These are phyloP conservation scores for Halcyon chelicuti DNA, from an alignment of 2,797 vertebrate genomes.

Conservation along the genomic window DNA sequence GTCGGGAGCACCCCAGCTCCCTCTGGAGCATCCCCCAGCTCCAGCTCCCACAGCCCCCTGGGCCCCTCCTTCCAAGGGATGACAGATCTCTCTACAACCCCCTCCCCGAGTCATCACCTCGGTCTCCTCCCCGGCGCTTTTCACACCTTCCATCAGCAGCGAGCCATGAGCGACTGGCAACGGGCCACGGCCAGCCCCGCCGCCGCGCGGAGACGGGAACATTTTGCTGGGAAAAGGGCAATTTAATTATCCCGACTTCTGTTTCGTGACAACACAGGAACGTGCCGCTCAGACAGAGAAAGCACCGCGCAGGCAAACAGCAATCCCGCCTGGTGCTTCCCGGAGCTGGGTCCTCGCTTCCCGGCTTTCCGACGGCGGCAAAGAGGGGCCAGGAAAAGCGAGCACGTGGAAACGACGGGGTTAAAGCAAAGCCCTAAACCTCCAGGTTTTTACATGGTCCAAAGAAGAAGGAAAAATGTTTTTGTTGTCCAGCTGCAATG, in stretches of 20 bases:
- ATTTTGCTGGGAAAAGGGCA: constrained; percentile 65
- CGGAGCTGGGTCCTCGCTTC: rapidly evolving
- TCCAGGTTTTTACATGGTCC: background rate
- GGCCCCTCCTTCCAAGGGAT: background rate
- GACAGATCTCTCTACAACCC: background rate
- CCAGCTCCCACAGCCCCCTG: rapidly evolving
- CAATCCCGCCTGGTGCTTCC: background rate
- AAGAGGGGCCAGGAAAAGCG: rapidly evolving
- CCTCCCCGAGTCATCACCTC: background rate
- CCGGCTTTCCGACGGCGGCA: rapidly evolving
- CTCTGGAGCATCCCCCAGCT: rapidly evolving
- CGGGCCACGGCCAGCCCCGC: background rate
- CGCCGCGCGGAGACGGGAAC: background rate
- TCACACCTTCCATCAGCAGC: constrained; percentile 43
- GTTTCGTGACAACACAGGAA: constrained; percentile 36
- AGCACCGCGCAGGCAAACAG: background rate
- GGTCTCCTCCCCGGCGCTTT: background rate
- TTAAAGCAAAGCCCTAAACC: constrained; percentile 4
- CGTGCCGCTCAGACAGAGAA: constrained; percentile 2
- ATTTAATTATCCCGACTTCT: constrained; percentile 53
- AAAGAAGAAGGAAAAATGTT: background rate
- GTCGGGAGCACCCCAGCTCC: background rate
- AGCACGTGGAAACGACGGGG: rapidly evolving
- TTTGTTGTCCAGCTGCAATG: background rate
- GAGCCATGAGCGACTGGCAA: background rate